phyloP scores from a whole-genome alignment of 2,797 vertebrate species.

The Alca torda region DNA sequence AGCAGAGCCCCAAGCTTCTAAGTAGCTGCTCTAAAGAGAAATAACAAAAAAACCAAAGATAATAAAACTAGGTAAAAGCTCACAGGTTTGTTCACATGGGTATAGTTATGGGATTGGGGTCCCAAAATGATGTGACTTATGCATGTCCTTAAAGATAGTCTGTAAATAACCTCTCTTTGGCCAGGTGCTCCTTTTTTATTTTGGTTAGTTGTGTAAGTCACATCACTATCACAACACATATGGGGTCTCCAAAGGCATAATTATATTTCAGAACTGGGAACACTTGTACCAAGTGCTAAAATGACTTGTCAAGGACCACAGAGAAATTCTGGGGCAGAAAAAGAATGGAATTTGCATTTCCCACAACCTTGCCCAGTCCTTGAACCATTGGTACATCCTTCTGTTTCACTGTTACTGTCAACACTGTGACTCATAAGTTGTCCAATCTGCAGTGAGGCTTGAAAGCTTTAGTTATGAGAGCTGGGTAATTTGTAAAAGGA shows the following conservation, averaged over 20 bases:
- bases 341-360: background rate
- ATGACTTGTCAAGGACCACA: background rate
- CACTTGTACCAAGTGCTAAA: background rate
- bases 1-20: background rate
- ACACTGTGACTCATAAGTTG: background rate
- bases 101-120: background rate
- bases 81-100: background rate
- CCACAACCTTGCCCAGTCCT: background rate
- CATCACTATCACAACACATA: accelerated
- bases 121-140: background rate
- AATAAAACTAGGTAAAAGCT: background rate
- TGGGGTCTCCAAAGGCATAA: background rate
- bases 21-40: background rate
- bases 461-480: background rate
- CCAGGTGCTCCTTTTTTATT: background rate
- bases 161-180: background rate
- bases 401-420: background rate
- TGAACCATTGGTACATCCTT: background rate
- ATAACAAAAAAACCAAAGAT: background rate
- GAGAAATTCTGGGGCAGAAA: background rate
- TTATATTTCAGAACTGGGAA: background rate
- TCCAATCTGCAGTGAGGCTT: background rate
- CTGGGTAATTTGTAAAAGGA: background rate
- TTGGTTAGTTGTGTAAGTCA: background rate
- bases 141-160: background rate